Percentiles rank a stretch among this genome's conserved stretches.
Conservation (phyloP, 2,797 vertebrate species). For the Anguilla obscura region DNA sequence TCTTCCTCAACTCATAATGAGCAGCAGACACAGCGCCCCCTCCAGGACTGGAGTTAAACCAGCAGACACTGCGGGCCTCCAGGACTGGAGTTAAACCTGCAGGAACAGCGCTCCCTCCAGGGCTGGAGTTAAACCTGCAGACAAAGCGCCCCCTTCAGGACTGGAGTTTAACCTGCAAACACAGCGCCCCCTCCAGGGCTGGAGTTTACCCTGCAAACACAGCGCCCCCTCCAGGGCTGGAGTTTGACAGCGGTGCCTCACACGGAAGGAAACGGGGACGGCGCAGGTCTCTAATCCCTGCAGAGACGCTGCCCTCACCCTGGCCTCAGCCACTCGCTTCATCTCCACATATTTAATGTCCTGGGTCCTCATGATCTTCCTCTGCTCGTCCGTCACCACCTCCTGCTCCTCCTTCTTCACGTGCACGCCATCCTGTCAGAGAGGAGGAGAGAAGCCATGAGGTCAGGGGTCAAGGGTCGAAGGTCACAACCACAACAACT, state of each 20-base stretch:
- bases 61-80: too few relatives aligned
- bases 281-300: background rate
- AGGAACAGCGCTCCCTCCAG: too few relatives aligned
- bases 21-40: background rate
- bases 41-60: too few relatives aligned
- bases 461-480: slow-evolving; percentile 12
- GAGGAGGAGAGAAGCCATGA: background rate
- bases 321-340: slow-evolving; percentile 89
- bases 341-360: slow-evolving; percentile 94
- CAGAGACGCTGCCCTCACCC: slow-evolving; percentile 65
- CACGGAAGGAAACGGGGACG: background rate
- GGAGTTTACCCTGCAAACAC: too few relatives aligned
- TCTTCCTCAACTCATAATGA: background rate
- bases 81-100: too few relatives aligned
- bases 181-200: too few relatives aligned
- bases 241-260: too few relatives aligned
- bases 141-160: too few relatives aligned
- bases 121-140: too few relatives aligned
- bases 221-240: too few relatives aligned
- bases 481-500: background rate
- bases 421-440: slow-evolving; percentile 86
- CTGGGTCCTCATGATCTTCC: slow-evolving; percentile 90
- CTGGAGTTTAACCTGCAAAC: too few relatives aligned
- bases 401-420: slow-evolving; percentile 60
- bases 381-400: slow-evolving; percentile 85